These are phyloP conservation scores for Nemoura dubitans DNA, from an alignment of 2,888 invertebrate species.

Conservation along the genomic window DNA sequence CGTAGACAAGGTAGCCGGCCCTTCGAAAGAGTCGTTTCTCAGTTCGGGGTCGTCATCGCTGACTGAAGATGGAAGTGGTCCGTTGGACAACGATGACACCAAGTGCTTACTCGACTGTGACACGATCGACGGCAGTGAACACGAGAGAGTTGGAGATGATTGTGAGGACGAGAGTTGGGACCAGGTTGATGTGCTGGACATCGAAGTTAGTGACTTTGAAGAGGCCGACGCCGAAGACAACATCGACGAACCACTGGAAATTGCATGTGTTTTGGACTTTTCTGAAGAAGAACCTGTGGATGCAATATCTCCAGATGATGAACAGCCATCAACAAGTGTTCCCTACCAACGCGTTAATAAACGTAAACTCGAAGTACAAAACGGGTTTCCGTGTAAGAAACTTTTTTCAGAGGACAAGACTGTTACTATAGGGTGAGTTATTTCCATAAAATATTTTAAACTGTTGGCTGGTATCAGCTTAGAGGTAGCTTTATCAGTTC, in stretches of 20 bases:
- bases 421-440: slow-evolving; percentile 52
- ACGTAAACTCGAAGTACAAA: slow-evolving; percentile 61
- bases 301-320: slow-evolving; percentile 33
- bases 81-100: slow-evolving; percentile 16
- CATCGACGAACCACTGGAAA: slow-evolving; percentile 42
- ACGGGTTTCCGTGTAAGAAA: slow-evolving; percentile 66
- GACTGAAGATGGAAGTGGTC: slow-evolving; percentile 31
- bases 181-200: slow-evolving; percentile 53
- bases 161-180: slow-evolving; percentile 57
- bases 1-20: slow-evolving; percentile 45
- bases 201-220: slow-evolving; percentile 59
- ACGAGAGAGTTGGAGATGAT: slow-evolving; percentile 42
- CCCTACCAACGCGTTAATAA: slow-evolving; percentile 59
- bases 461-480: too few species aligned
- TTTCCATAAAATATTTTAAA: not conserved
- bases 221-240: slow-evolving; percentile 47
- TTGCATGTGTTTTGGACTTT: slow-evolving; percentile 42
- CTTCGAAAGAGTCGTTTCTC: slow-evolving; percentile 45
- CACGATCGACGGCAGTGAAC: slow-evolving; percentile 44
- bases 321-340: slow-evolving; percentile 41
- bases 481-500: too few species aligned
- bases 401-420: slow-evolving; percentile 62
- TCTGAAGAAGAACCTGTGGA: slow-evolving; percentile 56
- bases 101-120: slow-evolving; percentile 45
- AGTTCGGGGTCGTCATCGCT: slow-evolving; percentile 37